A percentile compares a stretch with the other conserved stretches of the same genome.
These are phyloP conservation scores for Siphamia tubifer DNA, from an alignment of 2,113 vertebrate species.

Conservation along the genomic window DNA sequence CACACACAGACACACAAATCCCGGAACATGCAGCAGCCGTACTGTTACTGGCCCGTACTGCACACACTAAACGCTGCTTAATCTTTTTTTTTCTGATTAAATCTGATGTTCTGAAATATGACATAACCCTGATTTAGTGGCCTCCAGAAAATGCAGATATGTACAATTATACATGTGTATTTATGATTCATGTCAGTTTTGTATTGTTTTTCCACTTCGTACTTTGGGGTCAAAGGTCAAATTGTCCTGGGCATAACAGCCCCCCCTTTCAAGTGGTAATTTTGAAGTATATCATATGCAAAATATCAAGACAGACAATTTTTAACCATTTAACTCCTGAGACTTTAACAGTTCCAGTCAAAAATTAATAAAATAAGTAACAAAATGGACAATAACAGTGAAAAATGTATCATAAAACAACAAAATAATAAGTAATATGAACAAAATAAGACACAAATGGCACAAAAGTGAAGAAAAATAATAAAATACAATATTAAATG, in stretches of 20 bases:
- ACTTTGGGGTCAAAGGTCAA: constrained; percentile 1
- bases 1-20: constrained; percentile 26
- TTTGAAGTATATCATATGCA: neutral
- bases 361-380: no score
- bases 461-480: no score
- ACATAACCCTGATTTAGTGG: neutral
- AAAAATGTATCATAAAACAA: no score
- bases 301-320: no score
- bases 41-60: constrained; percentile 16
- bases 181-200: neutral
- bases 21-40: constrained; percentile 16
- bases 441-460: no score
- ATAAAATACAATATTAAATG: no score
- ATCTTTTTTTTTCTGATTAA: constrained; percentile 33
- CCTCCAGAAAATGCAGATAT: neutral
- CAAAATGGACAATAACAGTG: no score
- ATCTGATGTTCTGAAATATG: constrained; percentile 2
- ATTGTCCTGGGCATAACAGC: neutral
- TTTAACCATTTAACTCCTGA: no score
- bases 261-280: neutral
- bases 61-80: constrained; percentile 37
- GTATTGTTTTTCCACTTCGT: neutral
- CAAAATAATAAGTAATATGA: no score
- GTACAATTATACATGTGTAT: neutral
- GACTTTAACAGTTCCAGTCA: no score